Percentiles rank a stretch among this genome's conserved stretches.
phyloP scores from a whole-genome alignment of 2,888 invertebrate species.

The Ametastegia equiseti region DNA sequence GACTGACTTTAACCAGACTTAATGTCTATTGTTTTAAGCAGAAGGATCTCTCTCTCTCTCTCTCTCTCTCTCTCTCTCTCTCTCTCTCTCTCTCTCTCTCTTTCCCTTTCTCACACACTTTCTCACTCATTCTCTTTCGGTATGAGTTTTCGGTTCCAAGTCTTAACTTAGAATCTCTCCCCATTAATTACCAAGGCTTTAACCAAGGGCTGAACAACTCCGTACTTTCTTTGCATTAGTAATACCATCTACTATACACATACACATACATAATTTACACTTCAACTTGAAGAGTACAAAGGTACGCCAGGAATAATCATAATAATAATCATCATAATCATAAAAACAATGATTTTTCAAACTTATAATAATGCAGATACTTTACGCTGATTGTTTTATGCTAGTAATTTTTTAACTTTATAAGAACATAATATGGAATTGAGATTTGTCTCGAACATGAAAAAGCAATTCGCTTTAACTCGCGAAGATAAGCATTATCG shows the following conservation, averaged over 20 bases:
- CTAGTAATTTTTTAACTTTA: too few species aligned
- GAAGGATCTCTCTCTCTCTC: not conserved
- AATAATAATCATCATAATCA: constrained; percentile 31
- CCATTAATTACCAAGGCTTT: constrained; percentile 31
- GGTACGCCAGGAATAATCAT: not conserved
- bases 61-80: not conserved
- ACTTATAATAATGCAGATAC: too few species aligned
- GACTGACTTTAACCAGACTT: constrained; percentile 40
- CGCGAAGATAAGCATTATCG: too few species aligned
- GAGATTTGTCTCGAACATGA: too few species aligned
- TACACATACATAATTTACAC: not conserved
- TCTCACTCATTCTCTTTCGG: not conserved
- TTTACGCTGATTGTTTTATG: too few species aligned
- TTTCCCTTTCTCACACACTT: not conserved
- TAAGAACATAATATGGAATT: too few species aligned
- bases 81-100: not conserved
- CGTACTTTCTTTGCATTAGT: constrained; percentile 27
- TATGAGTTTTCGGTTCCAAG: constrained; percentile 40
- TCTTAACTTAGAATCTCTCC: constrained; percentile 34
- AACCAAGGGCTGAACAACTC: constrained; percentile 34
- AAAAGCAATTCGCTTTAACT: too few species aligned
- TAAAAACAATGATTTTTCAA: too few species aligned
- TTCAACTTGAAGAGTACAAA: not conserved
- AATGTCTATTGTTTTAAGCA: constrained; percentile 41
- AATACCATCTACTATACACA: not conserved